Percentiles rank a stretch among this genome's conserved stretches.
Evolutionary conservation across 1,140 invertebrate genomes (phyloP).

Genomic region (Drosophila rhopaloa): DNA sequence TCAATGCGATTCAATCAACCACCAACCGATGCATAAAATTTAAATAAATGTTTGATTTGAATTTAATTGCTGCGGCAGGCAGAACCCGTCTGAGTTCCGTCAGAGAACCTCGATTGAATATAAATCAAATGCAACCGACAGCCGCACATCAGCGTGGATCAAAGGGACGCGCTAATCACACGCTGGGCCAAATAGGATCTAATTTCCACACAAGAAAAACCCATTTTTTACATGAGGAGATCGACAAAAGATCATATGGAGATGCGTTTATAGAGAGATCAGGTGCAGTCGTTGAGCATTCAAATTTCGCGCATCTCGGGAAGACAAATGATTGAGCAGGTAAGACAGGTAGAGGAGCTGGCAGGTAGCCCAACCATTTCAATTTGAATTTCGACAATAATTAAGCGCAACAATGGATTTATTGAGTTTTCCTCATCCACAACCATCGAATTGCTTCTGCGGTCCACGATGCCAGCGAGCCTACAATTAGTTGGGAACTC

Average conservation of each 20-base stretch:
- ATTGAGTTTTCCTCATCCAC: conserved; percentile 59
- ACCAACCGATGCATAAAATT: conserved; percentile 79
- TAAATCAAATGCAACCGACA: conserved; percentile 70
- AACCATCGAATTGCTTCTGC: conserved; percentile 48
- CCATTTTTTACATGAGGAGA: conserved; percentile 51
- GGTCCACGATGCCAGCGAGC: conserved; percentile 59
- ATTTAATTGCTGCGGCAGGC: conserved; percentile 67
- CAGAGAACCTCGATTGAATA: conserved; percentile 65
- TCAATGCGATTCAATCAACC: conserved; percentile 69
- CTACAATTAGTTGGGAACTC: conserved; percentile 67
- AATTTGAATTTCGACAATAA: conserved; percentile 82
- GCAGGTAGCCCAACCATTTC: conserved; percentile 59
- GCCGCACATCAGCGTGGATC: conserved; percentile 42
- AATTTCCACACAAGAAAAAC: conserved; percentile 75
- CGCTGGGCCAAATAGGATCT: conserved; percentile 82
- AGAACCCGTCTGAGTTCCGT: conserved; percentile 25
- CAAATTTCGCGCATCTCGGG: conserved; percentile 75
- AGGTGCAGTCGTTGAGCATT: conserved; percentile 62
- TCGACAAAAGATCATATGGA: conserved; percentile 29
- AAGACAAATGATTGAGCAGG: conserved; percentile 74
- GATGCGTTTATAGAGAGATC: conserved; percentile 75
- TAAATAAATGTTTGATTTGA: conserved; percentile 83
- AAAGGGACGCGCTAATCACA: conserved; percentile 80
- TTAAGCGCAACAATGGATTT: conserved; percentile 82
- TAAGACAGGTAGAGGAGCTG: conserved; percentile 26